Evolutionary conservation across 2,797 vertebrate species (phyloP).

Genomic region (Neopelma chrysocephalum): DNA sequence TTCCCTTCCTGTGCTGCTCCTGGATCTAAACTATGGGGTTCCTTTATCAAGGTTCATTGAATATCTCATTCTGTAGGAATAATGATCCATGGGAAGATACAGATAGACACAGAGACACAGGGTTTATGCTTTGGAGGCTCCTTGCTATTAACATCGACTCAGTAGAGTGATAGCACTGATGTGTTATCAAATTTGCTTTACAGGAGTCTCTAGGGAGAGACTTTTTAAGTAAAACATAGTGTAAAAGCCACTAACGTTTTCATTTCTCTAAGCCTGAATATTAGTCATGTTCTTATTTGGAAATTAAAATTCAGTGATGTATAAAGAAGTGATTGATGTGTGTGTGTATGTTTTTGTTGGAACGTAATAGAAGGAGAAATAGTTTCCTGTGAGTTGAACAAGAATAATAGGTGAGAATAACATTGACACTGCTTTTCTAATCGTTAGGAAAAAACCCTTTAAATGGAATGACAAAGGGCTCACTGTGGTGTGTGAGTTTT

Average conservation of each 20-base stretch:
- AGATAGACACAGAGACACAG: not conserved
- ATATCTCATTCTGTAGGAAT: not conserved
- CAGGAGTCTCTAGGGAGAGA: not conserved
- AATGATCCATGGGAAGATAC: not conserved
- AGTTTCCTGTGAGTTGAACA: not conserved
- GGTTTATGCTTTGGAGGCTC: not conserved
- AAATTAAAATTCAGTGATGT: constrained; percentile 35
- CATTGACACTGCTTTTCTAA: not conserved
- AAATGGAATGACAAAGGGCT: not conserved
- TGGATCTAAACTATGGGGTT: not conserved
- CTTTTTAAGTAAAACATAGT: not conserved
- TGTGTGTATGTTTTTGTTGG: not conserved
- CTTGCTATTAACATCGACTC: not conserved
- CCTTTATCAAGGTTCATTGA: not conserved
- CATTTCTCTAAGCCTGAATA: not conserved
- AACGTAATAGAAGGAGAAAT: not conserved
- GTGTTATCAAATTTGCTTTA: not conserved
- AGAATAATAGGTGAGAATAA: not conserved
- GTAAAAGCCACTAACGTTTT: not conserved
- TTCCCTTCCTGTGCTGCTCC: not conserved
- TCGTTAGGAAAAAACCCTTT: not conserved
- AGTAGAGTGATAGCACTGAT: not conserved
- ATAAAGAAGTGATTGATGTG: constrained; percentile 39
- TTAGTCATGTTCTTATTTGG: constrained; percentile 28
- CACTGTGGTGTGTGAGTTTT: not conserved